These are phyloP conservation scores for Cheilosia variabilis DNA, from an alignment of 2,888 invertebrate species.

Conservation along the genomic window DNA sequence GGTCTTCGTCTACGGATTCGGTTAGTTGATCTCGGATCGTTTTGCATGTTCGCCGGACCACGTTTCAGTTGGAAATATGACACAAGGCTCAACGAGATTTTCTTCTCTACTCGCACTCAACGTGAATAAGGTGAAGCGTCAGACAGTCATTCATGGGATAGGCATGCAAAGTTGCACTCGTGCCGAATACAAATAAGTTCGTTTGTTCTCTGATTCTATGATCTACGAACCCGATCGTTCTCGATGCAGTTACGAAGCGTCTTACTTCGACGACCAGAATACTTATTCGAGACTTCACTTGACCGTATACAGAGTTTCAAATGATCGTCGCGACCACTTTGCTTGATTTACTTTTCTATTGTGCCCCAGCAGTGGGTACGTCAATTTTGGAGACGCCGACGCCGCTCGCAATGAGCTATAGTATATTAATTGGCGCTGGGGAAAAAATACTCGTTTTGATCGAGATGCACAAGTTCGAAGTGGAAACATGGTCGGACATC, in stretches of 20 bases:
- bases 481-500: background rate
- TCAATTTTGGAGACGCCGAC: background rate
- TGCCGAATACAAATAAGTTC: conserved; percentile 58
- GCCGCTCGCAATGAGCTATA: background rate
- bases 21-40: conserved; percentile 43
- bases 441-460: conserved; percentile 4
- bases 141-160: conserved; percentile 34
- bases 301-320: background rate
- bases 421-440: background rate
- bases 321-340: background rate
- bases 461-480: background rate
- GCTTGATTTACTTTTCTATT: conserved; percentile 1
- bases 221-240: background rate
- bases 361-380: background rate
- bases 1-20: conserved; percentile 29
- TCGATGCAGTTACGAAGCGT: background rate
- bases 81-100: conserved; percentile 45
- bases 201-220: background rate
- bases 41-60: conserved; percentile 43
- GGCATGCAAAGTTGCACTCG: conserved; percentile 45
- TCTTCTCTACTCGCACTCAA: conserved; percentile 20
- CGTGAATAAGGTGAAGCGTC: conserved; percentile 21
- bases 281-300: background rate
- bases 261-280: background rate
- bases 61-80: conserved; percentile 44